These are phyloP conservation scores for Diabrotica undecimpunctata DNA, from an alignment of 1,140 invertebrate genomes.

Conservation along the genomic window DNA sequence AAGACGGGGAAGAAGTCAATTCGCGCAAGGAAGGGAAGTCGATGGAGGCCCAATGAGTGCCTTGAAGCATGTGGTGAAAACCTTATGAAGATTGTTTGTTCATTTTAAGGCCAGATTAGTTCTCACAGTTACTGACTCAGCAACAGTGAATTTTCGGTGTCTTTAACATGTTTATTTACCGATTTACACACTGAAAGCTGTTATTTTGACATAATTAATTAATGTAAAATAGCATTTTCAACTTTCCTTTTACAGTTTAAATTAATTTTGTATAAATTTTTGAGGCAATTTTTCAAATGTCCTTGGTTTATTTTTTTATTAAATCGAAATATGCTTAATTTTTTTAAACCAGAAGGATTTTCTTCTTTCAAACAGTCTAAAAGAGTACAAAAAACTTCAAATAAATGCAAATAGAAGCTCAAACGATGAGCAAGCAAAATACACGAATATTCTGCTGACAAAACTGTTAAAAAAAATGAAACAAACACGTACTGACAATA, in stretches of 20 bases:
- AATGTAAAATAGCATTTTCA: neutral
- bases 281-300: conserved; percentile 4
- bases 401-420: too few species aligned
- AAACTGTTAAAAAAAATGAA: too few species aligned
- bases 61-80: neutral
- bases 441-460: too few species aligned
- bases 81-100: conserved; percentile 13
- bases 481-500: too few species aligned
- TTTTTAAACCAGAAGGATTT: too few species aligned
- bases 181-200: conserved; percentile 12
- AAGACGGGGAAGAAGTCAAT: neutral
- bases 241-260: neutral
- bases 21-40: neutral
- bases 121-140: neutral
- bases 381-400: too few species aligned
- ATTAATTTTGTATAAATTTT: neutral
- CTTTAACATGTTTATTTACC: conserved; percentile 14
- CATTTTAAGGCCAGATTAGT: neutral
- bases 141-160: conserved; percentile 10
- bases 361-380: too few species aligned
- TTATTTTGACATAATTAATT: conserved; percentile 17
- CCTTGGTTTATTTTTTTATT: conserved; percentile 14
- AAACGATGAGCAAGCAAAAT: too few species aligned
- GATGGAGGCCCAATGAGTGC: conserved; percentile 7
- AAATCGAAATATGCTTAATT: conserved; percentile 11